Conservation (phyloP, 1,140 invertebrate genomes). For the Apis laboriosa region DNA sequence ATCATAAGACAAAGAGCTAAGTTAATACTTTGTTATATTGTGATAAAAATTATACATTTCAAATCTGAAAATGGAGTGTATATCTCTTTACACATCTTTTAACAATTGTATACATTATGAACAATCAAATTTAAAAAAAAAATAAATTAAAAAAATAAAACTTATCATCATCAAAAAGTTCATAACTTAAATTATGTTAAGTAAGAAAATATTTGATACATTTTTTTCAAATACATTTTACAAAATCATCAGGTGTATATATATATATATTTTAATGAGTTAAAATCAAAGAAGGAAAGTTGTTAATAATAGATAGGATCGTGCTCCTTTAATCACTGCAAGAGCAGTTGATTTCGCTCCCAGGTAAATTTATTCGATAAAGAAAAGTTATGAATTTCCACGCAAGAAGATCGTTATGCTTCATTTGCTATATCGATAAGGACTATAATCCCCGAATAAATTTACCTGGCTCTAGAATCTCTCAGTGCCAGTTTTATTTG, state of each 20-base stretch:
- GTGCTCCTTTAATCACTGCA: constrained; percentile 37
- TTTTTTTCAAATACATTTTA: background rate
- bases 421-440: background rate
- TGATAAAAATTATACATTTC: too few species aligned
- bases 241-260: constrained; percentile 9
- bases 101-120: too few species aligned
- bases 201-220: background rate
- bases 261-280: background rate
- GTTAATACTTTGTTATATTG: background rate
- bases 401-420: background rate
- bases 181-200: background rate
- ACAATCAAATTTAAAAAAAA: too few species aligned
- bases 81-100: too few species aligned
- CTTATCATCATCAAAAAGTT: too few species aligned
- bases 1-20: background rate
- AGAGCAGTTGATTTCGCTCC: constrained; percentile 27
- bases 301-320: constrained; percentile 15
- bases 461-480: constrained; percentile 33
- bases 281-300: background rate
- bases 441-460: constrained; percentile 22
- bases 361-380: constrained; percentile 35
- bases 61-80: too few species aligned
- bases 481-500: constrained; percentile 44
- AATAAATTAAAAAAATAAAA: too few species aligned
- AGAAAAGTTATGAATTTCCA: background rate